Evolutionary conservation across 2,113 vertebrate genomes (phyloP), one percentile per base, ranked within the genome.

Genomic region (Melanerpes formicivorus): DNA sequence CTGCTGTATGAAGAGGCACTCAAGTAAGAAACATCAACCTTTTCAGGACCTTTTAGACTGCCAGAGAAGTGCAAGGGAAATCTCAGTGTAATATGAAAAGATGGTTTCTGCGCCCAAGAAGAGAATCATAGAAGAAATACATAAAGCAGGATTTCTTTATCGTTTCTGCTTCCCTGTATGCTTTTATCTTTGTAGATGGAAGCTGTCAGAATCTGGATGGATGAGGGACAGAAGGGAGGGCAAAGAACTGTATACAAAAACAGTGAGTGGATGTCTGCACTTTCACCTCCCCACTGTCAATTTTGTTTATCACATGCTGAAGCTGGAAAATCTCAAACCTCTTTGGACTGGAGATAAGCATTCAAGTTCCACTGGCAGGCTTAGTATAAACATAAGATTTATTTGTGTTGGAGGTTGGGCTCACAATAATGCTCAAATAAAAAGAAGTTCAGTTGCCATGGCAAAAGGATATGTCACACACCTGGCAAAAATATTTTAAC

Each of bases 281-380:
- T 83, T 83, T 50, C 26, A 40, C 18, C 26, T 55, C 46, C 21
- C 40, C 3, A 0, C 14, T 78, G 19, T 54, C 85, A 14, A 18
- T 34, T 89, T 76, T 85, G 73, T 74, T 80, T 80, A 80, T 86
- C 46, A 18, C 23, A 69, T 14, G 26, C 26, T 88, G 64, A 75
- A 72, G 62, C 82, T 94, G 85, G 85, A 92, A 93, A 96, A 86
- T 54, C 65, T 94, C 84, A 91, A 60, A n/a, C 19, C 13, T 55
- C 34, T 92, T 82, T 75, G 73, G 64, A 18, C 87, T 77, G 32
- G 23, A 67, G 69, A 85, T 80, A 77, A 83, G 62, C 32, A 67
- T 56, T 90, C 18, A 6, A 74, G 42, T 87, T 90, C 46, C 56
- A 48, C 52, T 87, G 84, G 15, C 44, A 67, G 63, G 23, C 85